Evolutionary conservation across 1,140 invertebrate genomes (phyloP).

Genomic region (Danaus melanippus): DNA sequence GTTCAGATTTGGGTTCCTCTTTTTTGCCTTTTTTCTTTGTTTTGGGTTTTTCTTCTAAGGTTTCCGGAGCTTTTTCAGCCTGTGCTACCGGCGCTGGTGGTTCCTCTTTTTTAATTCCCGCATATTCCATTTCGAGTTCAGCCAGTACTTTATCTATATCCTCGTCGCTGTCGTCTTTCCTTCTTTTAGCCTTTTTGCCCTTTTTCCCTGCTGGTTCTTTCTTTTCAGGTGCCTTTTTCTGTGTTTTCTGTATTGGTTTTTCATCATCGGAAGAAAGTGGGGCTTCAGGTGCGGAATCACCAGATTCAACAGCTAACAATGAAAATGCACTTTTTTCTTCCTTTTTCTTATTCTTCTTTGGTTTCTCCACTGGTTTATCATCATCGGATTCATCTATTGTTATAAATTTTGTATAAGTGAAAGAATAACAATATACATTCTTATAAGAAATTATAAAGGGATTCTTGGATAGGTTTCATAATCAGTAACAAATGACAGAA

Average conservation of each 20-base stretch:
- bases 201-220: slow-evolving; percentile 76
- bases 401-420: too few relatives aligned
- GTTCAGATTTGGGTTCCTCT: slow-evolving; percentile 62
- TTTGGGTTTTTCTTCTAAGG: slow-evolving; percentile 68
- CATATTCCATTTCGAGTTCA: slow-evolving; percentile 84
- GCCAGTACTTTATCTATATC: slow-evolving; percentile 89
- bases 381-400: slow-evolving; percentile 60
- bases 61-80: slow-evolving; percentile 58
- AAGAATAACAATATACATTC: too few relatives aligned
- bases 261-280: slow-evolving; percentile 69
- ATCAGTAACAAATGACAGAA: too few relatives aligned
- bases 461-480: too few relatives aligned
- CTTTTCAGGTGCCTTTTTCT: slow-evolving; percentile 71
- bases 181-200: slow-evolving; percentile 80
- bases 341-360: slow-evolving; percentile 68
- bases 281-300: slow-evolving; percentile 59
- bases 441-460: too few relatives aligned
- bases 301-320: slow-evolving; percentile 73
- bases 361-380: slow-evolving; percentile 55
- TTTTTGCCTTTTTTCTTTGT: slow-evolving; percentile 67
- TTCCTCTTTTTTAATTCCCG: slow-evolving; percentile 73
- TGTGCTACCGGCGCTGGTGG: slow-evolving; percentile 40
- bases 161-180: slow-evolving; percentile 85
- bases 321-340: slow-evolving; percentile 75
- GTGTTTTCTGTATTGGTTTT: slow-evolving; percentile 53